Percentiles rank a stretch among this genome's conserved stretches.
These are phyloP conservation scores for Spodoptera frugiperda DNA, from an alignment of 1,140 invertebrate genomes.

Conservation along the genomic window DNA sequence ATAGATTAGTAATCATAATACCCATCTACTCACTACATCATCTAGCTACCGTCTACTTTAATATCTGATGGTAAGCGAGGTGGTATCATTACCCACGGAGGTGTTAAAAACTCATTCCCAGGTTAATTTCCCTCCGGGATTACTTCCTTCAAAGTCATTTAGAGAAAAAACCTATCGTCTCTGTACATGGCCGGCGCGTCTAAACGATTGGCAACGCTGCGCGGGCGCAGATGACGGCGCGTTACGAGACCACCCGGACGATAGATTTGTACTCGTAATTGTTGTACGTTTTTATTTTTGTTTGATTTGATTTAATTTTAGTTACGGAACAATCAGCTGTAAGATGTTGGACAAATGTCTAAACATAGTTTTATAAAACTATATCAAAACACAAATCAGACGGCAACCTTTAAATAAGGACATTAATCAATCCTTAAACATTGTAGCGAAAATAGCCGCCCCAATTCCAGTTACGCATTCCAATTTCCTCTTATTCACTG, in stretches of 20 bases:
- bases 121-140: constrained; percentile 19
- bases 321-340: neutral
- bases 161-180: constrained; percentile 7
- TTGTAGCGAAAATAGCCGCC: neutral
- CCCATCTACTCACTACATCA: neutral
- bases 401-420: too few relatives aligned
- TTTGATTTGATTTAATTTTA: constrained; percentile 35
- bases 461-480: neutral
- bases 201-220: constrained; percentile 54
- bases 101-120: constrained; percentile 1
- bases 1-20: neutral
- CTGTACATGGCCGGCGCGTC: constrained; percentile 34
- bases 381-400: too few relatives aligned
- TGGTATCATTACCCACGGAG: neutral
- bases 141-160: constrained; percentile 20
- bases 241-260: constrained; percentile 47
- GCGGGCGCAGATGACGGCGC: constrained; percentile 24
- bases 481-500: neutral
- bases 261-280: constrained; percentile 25
- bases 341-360: too few relatives aligned
- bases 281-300: neutral
- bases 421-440: neutral
- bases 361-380: too few relatives aligned
- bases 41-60: too few relatives aligned
- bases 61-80: too few relatives aligned